Conservation (phyloP, 2,797 vertebrate genomes). For the Allochrocebus solatus region DNA sequence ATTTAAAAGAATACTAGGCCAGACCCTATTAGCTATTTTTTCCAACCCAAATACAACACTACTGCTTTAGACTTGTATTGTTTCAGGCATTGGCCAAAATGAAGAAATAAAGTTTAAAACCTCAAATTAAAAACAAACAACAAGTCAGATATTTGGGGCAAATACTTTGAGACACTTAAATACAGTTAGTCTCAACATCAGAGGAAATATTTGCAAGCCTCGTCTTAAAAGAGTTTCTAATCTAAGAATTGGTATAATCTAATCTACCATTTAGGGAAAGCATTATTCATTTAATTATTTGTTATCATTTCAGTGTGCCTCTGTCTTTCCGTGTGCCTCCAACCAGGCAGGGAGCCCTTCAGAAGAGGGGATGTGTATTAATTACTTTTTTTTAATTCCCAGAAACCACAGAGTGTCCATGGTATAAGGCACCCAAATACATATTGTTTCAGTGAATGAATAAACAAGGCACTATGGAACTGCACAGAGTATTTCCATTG, state of each 20-base stretch:
- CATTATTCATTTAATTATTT: background rate
- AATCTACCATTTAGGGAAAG: background rate
- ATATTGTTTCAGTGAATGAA: background rate
- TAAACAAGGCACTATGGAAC: background rate
- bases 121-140: conserved; percentile 11
- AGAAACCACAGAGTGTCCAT: background rate
- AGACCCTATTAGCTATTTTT: background rate
- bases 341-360: background rate
- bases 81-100: background rate
- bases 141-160: background rate
- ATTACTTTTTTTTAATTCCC: conserved; percentile 11
- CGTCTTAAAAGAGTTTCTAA: background rate
- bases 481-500: background rate
- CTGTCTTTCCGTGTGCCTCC: background rate
- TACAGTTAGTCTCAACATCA: background rate
- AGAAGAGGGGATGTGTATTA: conserved; percentile 10
- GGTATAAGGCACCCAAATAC: background rate
- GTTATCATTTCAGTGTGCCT: background rate
- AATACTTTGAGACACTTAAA: background rate
- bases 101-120: conserved; percentile 24
- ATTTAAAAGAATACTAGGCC: background rate
- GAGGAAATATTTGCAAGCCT: background rate
- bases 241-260: background rate
- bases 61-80: background rate
- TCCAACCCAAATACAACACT: background rate